Evolutionary conservation across 2,888 invertebrate genomes (phyloP).

Genomic region (Heliconius charithonia): DNA sequence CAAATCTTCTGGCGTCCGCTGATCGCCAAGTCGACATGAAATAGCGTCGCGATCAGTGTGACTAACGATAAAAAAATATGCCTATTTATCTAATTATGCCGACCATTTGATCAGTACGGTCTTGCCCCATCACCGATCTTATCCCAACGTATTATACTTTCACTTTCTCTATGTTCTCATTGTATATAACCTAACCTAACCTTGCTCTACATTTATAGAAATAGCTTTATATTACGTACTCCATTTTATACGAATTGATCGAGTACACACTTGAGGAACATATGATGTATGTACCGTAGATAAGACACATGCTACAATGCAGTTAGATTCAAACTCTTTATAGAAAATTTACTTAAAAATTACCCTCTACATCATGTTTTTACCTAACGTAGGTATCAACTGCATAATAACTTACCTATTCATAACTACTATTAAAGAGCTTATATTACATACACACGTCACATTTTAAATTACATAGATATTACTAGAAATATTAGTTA

Average conservation of each 20-base stretch:
- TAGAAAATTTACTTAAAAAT: not conserved
- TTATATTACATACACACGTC: not conserved
- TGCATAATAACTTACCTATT: not conserved
- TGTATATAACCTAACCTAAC: not conserved
- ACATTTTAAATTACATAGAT: not conserved
- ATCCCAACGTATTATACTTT: not conserved
- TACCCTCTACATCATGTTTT: not conserved
- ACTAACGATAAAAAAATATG: too few relatives aligned
- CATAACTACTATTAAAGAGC: not conserved
- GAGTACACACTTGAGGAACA: constrained; percentile 3
- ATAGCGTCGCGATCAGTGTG: too few relatives aligned
- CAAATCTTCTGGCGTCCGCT: too few relatives aligned
- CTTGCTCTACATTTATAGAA: not conserved
- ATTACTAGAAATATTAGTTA: not conserved
- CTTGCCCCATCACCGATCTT: too few relatives aligned
- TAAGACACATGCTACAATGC: not conserved
- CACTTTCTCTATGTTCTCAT: not conserved
- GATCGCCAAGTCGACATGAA: too few relatives aligned
- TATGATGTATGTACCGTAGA: not conserved
- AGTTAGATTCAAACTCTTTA: not conserved
- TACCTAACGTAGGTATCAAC: not conserved
- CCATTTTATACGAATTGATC: not conserved
- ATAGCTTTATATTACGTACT: not conserved
- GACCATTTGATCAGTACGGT: too few relatives aligned
- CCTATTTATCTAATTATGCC: too few relatives aligned